These are phyloP conservation scores for Phenganax stokvisi DNA, from an alignment of 92 coral and sea anemone species.

Conservation along the genomic window DNA sequence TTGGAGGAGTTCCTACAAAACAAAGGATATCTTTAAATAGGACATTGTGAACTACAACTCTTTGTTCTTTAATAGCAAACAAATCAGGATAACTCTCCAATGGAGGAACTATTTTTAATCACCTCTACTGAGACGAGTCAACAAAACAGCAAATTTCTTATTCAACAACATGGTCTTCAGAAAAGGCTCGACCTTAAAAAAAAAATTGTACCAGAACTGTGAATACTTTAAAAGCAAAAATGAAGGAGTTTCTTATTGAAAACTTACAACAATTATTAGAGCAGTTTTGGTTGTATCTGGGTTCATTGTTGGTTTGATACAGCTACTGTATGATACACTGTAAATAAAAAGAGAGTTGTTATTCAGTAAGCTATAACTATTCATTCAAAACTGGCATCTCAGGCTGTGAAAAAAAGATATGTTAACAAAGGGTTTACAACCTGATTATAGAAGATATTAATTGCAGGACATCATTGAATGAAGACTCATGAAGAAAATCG, in stretches of 20 bases:
- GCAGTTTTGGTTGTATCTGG: slow-evolving; percentile 42
- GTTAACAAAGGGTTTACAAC: neutral
- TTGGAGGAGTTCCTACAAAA: slow-evolving; percentile 15
- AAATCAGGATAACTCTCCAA: neutral
- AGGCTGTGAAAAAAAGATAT: neutral
- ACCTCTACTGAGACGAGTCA: slow-evolving; percentile 47
- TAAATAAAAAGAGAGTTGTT: neutral
- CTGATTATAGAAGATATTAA: slow-evolving; percentile 19
- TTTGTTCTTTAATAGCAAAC: neutral
- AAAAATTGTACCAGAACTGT: too few species aligned
- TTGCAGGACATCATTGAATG: slow-evolving; percentile 4
- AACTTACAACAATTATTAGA: slow-evolving; percentile 61
- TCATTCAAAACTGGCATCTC: neutral
- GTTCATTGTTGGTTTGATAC: slow-evolving; percentile 42
- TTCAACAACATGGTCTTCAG: slow-evolving; percentile 65
- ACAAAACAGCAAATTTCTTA: slow-evolving; percentile 58
- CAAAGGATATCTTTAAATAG: too few species aligned
- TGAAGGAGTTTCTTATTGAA: neutral
- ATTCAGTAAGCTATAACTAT: neutral
- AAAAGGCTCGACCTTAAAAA: slow-evolving; percentile 70
- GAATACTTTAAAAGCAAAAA: neutral
- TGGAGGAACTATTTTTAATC: neutral
- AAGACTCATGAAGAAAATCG: slow-evolving; percentile 3
- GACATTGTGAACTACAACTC: too few species aligned
- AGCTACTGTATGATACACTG: slow-evolving; percentile 59